Evolutionary conservation across 1,140 invertebrate genomes (phyloP).

Genomic region (Drosophila teissieri): DNA sequence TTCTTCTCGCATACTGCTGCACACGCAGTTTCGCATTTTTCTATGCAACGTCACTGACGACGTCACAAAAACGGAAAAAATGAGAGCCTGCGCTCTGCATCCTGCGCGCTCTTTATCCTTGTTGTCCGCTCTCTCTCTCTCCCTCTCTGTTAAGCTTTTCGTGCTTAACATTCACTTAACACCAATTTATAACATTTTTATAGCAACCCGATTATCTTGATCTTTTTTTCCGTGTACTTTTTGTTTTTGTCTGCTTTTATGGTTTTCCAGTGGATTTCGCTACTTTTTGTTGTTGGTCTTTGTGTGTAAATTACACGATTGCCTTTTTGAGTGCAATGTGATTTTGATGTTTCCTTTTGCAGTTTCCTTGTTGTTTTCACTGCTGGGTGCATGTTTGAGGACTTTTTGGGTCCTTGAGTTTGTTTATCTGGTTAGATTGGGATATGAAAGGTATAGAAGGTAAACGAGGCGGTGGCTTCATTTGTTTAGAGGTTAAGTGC

Average conservation of each 20-base stretch:
- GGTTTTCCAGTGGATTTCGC: neutral
- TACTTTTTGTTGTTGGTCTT: slow-evolving; percentile 8
- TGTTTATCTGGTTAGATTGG: slow-evolving; percentile 21
- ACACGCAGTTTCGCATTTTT: slow-evolving; percentile 77
- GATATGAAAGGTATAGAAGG: slow-evolving; percentile 9
- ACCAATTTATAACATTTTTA: slow-evolving; percentile 32
- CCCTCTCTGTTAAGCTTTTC: neutral
- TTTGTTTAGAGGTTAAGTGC: slow-evolving; percentile 24
- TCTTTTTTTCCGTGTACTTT: slow-evolving; percentile 33
- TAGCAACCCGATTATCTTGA: slow-evolving; percentile 32
- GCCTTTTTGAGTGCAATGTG: slow-evolving; percentile 73
- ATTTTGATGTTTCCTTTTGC: slow-evolving; percentile 68
- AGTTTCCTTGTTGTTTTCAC: slow-evolving; percentile 42
- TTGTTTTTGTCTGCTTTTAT: slow-evolving; percentile 31
- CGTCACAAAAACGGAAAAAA: slow-evolving; percentile 46
- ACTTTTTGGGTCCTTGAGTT: slow-evolving; percentile 32
- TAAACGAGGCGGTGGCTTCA: slow-evolving; percentile 17
- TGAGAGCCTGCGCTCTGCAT: slow-evolving; percentile 58
- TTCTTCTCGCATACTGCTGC: slow-evolving; percentile 37
- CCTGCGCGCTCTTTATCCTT: slow-evolving; percentile 10
- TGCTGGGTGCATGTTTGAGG: slow-evolving; percentile 15
- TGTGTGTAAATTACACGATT: slow-evolving; percentile 61
- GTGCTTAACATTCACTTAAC: slow-evolving; percentile 3
- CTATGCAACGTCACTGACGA: slow-evolving; percentile 68
- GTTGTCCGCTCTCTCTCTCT: neutral